Percentiles rank a stretch among this genome's conserved stretches.
Conservation (phyloP, 2,113 vertebrate genomes). For the Lagopus muta region DNA sequence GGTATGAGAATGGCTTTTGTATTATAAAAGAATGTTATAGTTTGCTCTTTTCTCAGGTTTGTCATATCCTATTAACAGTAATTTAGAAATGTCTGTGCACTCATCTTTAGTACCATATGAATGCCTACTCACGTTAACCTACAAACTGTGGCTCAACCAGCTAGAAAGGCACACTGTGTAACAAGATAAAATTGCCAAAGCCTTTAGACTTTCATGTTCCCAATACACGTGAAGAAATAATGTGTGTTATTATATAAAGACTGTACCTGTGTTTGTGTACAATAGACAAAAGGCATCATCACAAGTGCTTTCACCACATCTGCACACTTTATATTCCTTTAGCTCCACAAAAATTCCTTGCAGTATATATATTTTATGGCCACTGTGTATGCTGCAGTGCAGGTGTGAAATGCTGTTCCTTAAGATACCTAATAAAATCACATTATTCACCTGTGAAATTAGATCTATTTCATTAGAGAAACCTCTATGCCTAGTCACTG, state of each 20-base stretch:
- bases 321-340: neutral
- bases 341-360: neutral
- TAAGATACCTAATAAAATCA: neutral
- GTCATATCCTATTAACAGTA: neutral
- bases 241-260: neutral
- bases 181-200: neutral
- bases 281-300: neutral
- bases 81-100: neutral
- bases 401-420: neutral
- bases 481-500: constrained; percentile 23
- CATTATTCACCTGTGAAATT: neutral
- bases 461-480: constrained; percentile 57
- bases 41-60: neutral
- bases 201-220: neutral
- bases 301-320: neutral
- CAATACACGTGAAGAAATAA: neutral
- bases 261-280: neutral
- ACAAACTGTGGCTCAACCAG: neutral
- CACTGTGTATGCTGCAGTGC: neutral
- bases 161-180: neutral
- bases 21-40: neutral
- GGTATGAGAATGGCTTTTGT: constrained; percentile 37
- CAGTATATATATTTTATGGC: neutral
- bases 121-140: neutral
- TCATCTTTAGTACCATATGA: neutral